Evolutionary conservation across 1,140 invertebrate species (phyloP).

Genomic region (Drosophila azteca): DNA sequence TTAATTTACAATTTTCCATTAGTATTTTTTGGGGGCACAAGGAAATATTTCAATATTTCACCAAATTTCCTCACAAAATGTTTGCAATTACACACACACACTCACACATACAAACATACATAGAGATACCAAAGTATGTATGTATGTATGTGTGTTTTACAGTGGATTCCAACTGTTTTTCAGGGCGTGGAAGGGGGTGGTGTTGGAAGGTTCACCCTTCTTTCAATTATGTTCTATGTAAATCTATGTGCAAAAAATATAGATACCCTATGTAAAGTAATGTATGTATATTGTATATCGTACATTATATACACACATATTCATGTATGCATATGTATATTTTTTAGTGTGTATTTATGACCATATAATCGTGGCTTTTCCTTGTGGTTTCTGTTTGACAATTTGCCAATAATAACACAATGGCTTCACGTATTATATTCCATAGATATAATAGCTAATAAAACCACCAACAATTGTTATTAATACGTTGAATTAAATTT

Average conservation of each 20-base stretch:
- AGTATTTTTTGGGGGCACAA: background rate
- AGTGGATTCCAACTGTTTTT: conserved; percentile 18
- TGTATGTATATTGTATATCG: conserved; percentile 57
- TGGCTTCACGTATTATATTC: conserved; percentile 41
- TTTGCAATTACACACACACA: conserved; percentile 16
- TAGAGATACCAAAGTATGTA: background rate
- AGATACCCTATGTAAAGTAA: conserved; percentile 46
- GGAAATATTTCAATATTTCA: conserved; percentile 8
- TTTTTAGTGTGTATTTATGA: conserved; percentile 55
- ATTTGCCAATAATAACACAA: conserved; percentile 77
- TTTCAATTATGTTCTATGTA: conserved; percentile 66
- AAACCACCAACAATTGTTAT: conserved; percentile 75
- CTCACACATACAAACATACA: too few relatives aligned
- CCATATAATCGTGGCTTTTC: background rate
- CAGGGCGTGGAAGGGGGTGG: background rate
- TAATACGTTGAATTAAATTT: conserved; percentile 50
- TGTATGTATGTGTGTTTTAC: background rate
- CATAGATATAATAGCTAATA: conserved; percentile 64
- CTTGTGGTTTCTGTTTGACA: conserved; percentile 48
- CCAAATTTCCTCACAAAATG: conserved; percentile 41
- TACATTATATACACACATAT: conserved; percentile 80
- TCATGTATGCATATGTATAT: conserved; percentile 49
- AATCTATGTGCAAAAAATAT: conserved; percentile 81
- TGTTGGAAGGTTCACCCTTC: conserved; percentile 10
- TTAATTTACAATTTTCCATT: conserved; percentile 65